Percentiles rank a stretch among this genome's conserved stretches.
Conservation (phyloP, 2,888 invertebrate species). For the Rapana venosa region DNA sequence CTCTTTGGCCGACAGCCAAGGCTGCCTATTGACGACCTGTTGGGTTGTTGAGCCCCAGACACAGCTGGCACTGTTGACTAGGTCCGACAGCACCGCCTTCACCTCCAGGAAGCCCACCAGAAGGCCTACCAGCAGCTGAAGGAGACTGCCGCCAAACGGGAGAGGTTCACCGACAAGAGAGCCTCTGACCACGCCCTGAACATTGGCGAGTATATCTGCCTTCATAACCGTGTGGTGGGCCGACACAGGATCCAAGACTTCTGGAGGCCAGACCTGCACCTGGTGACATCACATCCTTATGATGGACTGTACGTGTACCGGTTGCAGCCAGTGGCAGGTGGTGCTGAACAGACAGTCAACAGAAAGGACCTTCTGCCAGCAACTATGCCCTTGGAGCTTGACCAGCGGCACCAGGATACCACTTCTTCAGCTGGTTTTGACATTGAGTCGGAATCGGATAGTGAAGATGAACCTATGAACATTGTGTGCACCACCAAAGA, state of each 20-base stretch:
- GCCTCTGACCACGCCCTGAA: not conserved
- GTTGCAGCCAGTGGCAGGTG: no score
- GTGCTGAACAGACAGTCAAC: no score
- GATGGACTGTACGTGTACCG: no score
- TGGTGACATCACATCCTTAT: no score
- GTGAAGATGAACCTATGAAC: no score
- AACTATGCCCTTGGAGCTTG: no score
- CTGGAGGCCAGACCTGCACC: no score
- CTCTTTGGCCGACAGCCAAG: constrained; percentile 50
- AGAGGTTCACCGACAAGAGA: not conserved
- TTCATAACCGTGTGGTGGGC: not conserved
- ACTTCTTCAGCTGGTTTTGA: no score
- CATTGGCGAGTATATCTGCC: not conserved
- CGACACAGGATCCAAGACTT: constrained; percentile 22
- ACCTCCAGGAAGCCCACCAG: constrained; percentile 15
- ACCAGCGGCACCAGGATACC: no score
- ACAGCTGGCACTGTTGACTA: not conserved
- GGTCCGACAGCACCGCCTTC: constrained; percentile 23
- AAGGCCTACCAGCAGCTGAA: not conserved
- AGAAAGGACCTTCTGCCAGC: no score
- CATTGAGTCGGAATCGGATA: no score
- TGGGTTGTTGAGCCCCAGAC: constrained; percentile 21
- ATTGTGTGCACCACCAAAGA: no score
- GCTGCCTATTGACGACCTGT: constrained; percentile 41
- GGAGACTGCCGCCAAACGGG: not conserved